Base-by-base conservation (phyloP, 2,888 invertebrate species). In the Papilio elwesi region DNA sequence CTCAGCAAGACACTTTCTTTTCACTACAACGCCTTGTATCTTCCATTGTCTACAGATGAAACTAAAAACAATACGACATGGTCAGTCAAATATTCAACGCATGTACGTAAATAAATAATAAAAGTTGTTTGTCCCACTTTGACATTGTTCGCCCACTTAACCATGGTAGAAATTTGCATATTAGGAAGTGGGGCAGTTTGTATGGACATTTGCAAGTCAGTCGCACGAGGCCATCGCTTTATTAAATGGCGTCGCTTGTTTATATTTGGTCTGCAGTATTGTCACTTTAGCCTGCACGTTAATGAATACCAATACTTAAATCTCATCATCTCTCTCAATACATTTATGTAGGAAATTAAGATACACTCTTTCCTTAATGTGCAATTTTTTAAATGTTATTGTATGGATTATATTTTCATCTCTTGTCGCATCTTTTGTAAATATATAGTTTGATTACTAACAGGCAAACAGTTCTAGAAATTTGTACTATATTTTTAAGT, bases 171-270 rank as follows among this genome's bases (percentile, higher is more conserved):
- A 82, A 90, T 92, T 92, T 87, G 87, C 90, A 92, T 92, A 88
- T 90, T 88, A 87, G 90, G 91, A 92, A 90, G 90, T 91, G 82
- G 92, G 87, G 78, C 89, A 86, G 78, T 86, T 85, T 89, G 83
- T 89, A 88, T 88, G 81, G 86, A 79, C 81, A 82, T 83, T 84
- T 80, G 84, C 81, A 80, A 82, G 77, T 79, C 75, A 82, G 77
- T 79, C 75, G 77, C 76, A 66, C 82, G 85, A 84, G 84, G 85
- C 83, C 84, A 77, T 74, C 74, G 52, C 72, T 77, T 76, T 76
- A 76, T 77, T 74, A 75, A 77, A 75, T 76, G 70, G 76, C 76
- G 75, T 74, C 75, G 64, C 64, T 65, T 75, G 70, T 74, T 63
- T 73, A 62, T 65, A 68, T 65, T 62, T 53, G n/a, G 57, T 51